Percentiles rank a stretch among this genome's conserved stretches.
Evolutionary conservation across 1,140 invertebrate species (phyloP).

Genomic region (Heliconius hermathena): DNA sequence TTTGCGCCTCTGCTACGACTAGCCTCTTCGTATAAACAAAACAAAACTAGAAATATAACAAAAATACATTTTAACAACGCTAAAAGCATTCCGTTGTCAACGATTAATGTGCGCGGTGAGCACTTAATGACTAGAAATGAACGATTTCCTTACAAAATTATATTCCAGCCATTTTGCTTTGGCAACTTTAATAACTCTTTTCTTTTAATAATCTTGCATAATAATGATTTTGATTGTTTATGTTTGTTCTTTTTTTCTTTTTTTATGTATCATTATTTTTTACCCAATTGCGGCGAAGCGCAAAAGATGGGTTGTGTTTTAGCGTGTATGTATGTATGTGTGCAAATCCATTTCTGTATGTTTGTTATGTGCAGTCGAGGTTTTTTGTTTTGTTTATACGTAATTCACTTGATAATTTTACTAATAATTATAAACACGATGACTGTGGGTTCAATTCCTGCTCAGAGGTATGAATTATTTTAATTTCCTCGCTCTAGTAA

Average conservation of each 20-base stretch:
- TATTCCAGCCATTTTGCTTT: neutral
- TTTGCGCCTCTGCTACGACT: too few species aligned
- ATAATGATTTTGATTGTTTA: neutral
- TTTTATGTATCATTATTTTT: neutral
- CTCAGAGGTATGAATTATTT: too few species aligned
- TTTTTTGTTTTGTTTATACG: too few species aligned
- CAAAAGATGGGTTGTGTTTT: too few species aligned
- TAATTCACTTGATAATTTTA: too few species aligned
- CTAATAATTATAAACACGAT: too few species aligned
- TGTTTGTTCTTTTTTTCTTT: neutral
- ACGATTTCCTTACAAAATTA: slow-evolving; percentile 9
- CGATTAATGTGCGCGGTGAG: slow-evolving; percentile 1
- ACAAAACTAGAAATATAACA: slow-evolving; percentile 12
- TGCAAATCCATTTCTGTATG: too few species aligned
- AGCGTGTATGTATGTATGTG: too few species aligned
- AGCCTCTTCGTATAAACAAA: neutral
- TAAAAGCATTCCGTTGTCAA: slow-evolving; percentile 22
- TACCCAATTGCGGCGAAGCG: too few species aligned
- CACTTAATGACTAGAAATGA: neutral
- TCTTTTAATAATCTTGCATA: neutral
- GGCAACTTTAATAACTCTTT: neutral
- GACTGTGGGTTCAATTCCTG: too few species aligned
- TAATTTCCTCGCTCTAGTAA: too few species aligned
- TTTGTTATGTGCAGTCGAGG: too few species aligned
- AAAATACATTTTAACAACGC: slow-evolving; percentile 5